Evolutionary conservation across 1,140 invertebrate species (phyloP).

Genomic region (Papilio polyxenes): DNA sequence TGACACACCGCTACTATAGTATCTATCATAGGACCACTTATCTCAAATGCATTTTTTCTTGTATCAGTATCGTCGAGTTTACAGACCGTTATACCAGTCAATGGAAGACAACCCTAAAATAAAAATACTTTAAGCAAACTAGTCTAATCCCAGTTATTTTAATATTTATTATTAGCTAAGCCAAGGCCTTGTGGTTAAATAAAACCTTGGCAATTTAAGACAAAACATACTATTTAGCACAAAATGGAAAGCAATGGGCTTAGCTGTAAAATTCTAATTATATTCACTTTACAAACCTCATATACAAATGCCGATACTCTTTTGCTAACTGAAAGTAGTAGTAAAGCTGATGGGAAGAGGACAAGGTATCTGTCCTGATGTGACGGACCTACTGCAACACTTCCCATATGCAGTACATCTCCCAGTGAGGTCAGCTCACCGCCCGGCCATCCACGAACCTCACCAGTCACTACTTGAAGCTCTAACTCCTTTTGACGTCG

Average conservation of each 20-base stretch:
- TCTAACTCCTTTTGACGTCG: conserved; percentile 98
- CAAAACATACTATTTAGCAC: no score
- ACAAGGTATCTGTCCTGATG: conserved; percentile 95
- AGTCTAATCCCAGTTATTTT: not conserved
- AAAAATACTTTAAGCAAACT: conserved; percentile 11
- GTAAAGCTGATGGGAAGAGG: conserved; percentile 91
- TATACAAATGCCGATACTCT: conserved; percentile 97
- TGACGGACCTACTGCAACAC: conserved; percentile 90
- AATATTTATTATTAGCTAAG: not conserved
- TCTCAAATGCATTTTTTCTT: conserved; percentile 95
- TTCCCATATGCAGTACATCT: conserved; percentile 92
- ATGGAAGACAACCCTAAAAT: conserved; percentile 91
- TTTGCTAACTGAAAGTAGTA: conserved; percentile 95
- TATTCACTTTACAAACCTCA: conserved; percentile 84
- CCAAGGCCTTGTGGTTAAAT: no score
- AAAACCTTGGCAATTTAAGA: no score
- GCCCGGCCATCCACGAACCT: conserved; percentile 97
- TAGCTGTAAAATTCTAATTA: conserved; percentile 21
- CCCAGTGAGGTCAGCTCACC: conserved; percentile 89
- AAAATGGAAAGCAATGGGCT: no score
- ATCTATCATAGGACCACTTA: conserved; percentile 95
- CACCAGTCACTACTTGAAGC: conserved; percentile 94
- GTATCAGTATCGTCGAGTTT: conserved; percentile 90
- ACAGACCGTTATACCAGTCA: conserved; percentile 91
- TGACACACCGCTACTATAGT: conserved; percentile 92